Evolutionary conservation across 2,888 invertebrate species (phyloP).

Genomic region (Onthophagus sagittarius): DNA sequence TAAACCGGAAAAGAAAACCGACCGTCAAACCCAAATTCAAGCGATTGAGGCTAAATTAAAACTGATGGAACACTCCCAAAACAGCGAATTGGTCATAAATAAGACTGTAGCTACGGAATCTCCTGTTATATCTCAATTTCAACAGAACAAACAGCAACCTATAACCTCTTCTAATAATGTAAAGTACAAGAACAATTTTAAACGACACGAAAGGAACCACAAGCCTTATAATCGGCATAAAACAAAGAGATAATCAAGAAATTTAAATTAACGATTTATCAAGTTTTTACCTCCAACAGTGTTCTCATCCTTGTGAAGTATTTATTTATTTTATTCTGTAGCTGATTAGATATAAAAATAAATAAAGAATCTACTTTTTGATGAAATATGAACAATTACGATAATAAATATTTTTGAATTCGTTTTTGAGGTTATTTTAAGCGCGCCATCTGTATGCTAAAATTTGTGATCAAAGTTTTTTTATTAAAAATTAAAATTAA

Average conservation of each 20-base stretch:
- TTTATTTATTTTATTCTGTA: neutral
- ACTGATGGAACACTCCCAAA: slow-evolving; percentile 65
- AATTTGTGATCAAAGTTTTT: too few species aligned
- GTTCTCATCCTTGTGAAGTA: neutral
- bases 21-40: slow-evolving; percentile 76
- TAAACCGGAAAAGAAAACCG: slow-evolving; percentile 60
- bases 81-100: slow-evolving; percentile 72
- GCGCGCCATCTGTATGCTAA: neutral
- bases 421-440: neutral
- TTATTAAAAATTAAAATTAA: neutral
- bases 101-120: slow-evolving; percentile 63
- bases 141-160: slow-evolving; percentile 52
- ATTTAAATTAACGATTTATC: neutral
- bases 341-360: neutral
- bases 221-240: slow-evolving; percentile 23
- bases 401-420: neutral
- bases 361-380: neutral
- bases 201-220: slow-evolving; percentile 15
- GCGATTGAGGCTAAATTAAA: slow-evolving; percentile 86
- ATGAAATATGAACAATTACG: neutral
- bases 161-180: slow-evolving; percentile 33
- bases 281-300: neutral
- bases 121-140: slow-evolving; percentile 67
- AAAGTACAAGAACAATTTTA: slow-evolving; percentile 16
- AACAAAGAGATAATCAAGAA: slow-evolving; percentile 16